phyloP scores from a whole-genome alignment of 2,888 invertebrate species.

The Phrixothrix hirtus region DNA sequence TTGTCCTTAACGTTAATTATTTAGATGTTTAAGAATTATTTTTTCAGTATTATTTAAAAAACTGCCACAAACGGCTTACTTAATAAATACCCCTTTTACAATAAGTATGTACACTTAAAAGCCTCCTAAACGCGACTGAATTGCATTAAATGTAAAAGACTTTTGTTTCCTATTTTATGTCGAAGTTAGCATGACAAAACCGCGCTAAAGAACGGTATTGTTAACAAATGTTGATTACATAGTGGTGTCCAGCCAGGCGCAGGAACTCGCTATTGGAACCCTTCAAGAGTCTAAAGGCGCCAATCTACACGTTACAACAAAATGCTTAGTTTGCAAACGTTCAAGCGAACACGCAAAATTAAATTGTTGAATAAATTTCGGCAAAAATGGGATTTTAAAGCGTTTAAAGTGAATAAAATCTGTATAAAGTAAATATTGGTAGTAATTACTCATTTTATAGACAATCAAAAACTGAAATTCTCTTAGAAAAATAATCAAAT shows the following conservation, averaged over 20 bases:
- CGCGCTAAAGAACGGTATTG: constrained; percentile 36
- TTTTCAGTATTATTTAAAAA: too few relatives aligned
- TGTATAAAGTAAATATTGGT: constrained; percentile 10
- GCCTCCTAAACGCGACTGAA: neutral
- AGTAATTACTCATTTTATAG: constrained; percentile 46
- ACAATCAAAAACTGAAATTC: constrained; percentile 51
- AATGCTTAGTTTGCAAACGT: constrained; percentile 6
- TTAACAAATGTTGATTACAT: constrained; percentile 34
- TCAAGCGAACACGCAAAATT: neutral
- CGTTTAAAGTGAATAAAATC: too few relatives aligned
- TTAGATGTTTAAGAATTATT: neutral
- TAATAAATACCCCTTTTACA: too few relatives aligned
- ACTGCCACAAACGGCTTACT: too few relatives aligned
- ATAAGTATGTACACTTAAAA: too few relatives aligned
- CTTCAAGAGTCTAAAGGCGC: constrained; percentile 9
- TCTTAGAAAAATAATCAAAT: constrained; percentile 51
- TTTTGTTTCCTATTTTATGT: constrained; percentile 21
- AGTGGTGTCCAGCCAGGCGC: constrained; percentile 20
- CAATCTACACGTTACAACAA: constrained; percentile 7
- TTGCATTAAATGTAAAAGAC: constrained; percentile 10
- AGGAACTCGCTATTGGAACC: constrained; percentile 10
- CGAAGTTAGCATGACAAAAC: constrained; percentile 35
- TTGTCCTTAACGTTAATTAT: too few relatives aligned
- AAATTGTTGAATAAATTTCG: neutral
- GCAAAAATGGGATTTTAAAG: too few relatives aligned